Conservation (phyloP, 2,888 invertebrate genomes). For the Tenthredo mesomela region DNA sequence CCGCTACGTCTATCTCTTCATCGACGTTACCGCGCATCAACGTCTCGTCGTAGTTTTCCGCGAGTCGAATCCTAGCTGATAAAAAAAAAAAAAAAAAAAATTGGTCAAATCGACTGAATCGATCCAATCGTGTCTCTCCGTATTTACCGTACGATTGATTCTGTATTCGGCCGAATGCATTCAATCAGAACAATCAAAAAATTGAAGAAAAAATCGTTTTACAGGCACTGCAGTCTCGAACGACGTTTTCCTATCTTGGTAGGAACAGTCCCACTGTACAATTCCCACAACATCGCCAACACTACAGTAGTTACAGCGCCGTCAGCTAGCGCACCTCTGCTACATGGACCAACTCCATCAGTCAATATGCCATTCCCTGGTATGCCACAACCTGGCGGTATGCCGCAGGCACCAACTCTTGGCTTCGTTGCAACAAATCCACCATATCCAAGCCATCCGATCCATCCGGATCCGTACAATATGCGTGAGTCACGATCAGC, state of each 20-base stretch:
- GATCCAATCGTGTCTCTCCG: not conserved
- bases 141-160: not conserved
- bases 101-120: not conserved
- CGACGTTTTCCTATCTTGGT: constrained; percentile 56
- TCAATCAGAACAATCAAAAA: not conserved
- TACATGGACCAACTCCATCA: not conserved
- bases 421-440: not conserved
- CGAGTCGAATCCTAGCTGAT: too few species aligned
- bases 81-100: too few species aligned
- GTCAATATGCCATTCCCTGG: not conserved
- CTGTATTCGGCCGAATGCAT: not conserved
- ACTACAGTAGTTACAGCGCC: not conserved
- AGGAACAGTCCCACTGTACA: constrained; percentile 54
- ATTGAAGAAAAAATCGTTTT: not conserved
- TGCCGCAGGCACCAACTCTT: not conserved
- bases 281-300: not conserved
- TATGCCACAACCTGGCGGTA: constrained; percentile 6
- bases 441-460: not conserved
- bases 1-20: too few species aligned
- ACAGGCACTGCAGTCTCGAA: constrained; percentile 56
- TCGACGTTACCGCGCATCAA: too few species aligned
- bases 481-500: constrained; percentile 7
- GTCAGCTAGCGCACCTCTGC: constrained; percentile 25
- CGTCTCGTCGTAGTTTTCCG: too few species aligned
- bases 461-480: not conserved